Percentiles rank a stretch among this genome's conserved stretches.
These are phyloP conservation scores for Okamejei kenojei DNA, from an alignment of 2,797 vertebrate species.

Conservation along the genomic window DNA sequence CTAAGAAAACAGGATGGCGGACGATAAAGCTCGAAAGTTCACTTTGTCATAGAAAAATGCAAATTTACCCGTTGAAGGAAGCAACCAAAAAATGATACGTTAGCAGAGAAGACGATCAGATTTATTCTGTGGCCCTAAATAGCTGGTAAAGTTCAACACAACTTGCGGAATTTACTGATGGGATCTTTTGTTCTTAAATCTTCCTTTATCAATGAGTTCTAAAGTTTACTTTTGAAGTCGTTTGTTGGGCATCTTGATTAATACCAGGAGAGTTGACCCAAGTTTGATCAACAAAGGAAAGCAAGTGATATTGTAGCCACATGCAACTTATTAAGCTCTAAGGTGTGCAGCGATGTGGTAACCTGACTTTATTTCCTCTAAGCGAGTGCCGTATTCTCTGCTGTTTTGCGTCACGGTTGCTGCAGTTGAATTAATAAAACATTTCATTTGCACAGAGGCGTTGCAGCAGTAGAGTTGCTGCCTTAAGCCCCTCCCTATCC, in stretches of 20 bases:
- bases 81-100: not conserved
- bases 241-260: not conserved
- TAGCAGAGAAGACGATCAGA: not conserved
- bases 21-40: not conserved
- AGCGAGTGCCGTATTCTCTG: not conserved
- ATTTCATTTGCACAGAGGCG: too few species aligned
- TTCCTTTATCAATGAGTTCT: not conserved
- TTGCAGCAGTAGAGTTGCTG: too few species aligned
- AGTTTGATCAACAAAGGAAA: not conserved
- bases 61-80: not conserved
- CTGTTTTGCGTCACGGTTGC: not conserved
- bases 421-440: not conserved
- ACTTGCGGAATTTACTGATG: not conserved
- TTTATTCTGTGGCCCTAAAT: not conserved
- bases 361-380: not conserved
- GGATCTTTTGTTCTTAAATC: not conserved
- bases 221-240: not conserved
- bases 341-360: not conserved
- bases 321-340: not conserved
- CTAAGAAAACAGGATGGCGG: not conserved
- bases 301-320: not conserved
- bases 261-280: not conserved
- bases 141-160: not conserved
- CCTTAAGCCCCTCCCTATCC: too few species aligned
- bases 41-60: not conserved